Evolutionary conservation across 2,888 invertebrate species (phyloP), one percentile per base, ranked within the genome.

Genomic region (Lasiommata megera): DNA sequence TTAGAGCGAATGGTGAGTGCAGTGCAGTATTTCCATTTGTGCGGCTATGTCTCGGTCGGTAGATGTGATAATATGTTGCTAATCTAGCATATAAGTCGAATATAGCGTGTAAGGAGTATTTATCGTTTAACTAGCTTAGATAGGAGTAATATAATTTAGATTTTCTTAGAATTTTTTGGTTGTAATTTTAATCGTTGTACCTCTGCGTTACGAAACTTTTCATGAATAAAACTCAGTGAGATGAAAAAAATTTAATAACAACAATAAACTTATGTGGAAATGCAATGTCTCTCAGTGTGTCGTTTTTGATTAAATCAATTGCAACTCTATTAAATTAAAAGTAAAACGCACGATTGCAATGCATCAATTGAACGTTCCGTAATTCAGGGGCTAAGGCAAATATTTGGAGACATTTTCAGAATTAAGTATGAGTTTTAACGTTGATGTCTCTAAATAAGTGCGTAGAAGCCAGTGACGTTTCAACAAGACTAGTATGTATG

Each of bases 51-150:
- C 78, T 80, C 68, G 80, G 76, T 82, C 76, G 75, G 74, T 84
- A 81, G 80, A 87, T 88, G 89, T 90, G 89, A 89, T 52, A 52
- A 52, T 88, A 89, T 77, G 81, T 84, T 84, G 84, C 84, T 82
- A 76, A 75, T 73, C 64, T 84, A 87, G 78, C 46, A 6, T 68
- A 58, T 85, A 87, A 84, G 81, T 77, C 71, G 77, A 77, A 73
- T 77, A 73, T 83, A 85, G 82, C 69, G 69, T 73, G 72, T 84
- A 88, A 77, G 84, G 76, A 82, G 79, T 89, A 89, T 89, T 89
- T 89, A 89, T 89, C 88, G 82, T 82, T 80, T 84, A 83, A 80
- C 72, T 77, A 77, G 77, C 60, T 71, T 88, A 88, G 84, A 83
- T 88, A 87, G 86, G 81, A 70, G 76, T 78, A n/a, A 82, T 79